These are phyloP conservation scores for Labeo rohita DNA, from an alignment of 2,113 vertebrate genomes.

Conservation along the genomic window DNA sequence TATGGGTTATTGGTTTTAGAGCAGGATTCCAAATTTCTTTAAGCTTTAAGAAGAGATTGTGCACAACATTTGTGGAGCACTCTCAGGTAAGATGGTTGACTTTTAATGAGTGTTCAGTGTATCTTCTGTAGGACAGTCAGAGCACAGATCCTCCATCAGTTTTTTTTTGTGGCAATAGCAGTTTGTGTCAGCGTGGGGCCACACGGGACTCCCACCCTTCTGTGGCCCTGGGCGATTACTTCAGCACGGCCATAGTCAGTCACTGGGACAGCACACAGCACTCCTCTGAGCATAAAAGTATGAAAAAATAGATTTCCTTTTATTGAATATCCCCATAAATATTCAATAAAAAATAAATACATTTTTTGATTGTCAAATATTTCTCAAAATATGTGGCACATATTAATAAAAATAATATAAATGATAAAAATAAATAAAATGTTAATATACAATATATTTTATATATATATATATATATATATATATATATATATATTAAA, in stretches of 20 bases:
- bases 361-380: no score
- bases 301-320: no score
- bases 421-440: no score
- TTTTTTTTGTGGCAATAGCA: conserved; percentile 66
- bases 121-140: neutral
- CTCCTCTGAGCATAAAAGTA: conserved; percentile 74
- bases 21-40: conserved; percentile 81
- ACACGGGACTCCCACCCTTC: conserved; percentile 70
- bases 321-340: no score
- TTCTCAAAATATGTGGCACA: no score
- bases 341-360: no score
- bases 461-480: no score
- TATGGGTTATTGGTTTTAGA: conserved; percentile 67
- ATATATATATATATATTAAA: no score
- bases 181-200: conserved; percentile 82
- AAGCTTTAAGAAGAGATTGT: conserved; percentile 85
- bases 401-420: no score
- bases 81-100: conserved; percentile 63
- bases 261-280: conserved; percentile 82
- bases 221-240: conserved; percentile 83
- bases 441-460: no score
- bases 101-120: neutral
- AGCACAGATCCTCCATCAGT: neutral
- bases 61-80: conserved; percentile 85
- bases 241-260: conserved; percentile 86